Percentiles rank a stretch among this genome's conserved stretches.
These are phyloP conservation scores for Helostoma temminkii DNA, from an alignment of 2,797 vertebrate species.

Conservation along the genomic window DNA sequence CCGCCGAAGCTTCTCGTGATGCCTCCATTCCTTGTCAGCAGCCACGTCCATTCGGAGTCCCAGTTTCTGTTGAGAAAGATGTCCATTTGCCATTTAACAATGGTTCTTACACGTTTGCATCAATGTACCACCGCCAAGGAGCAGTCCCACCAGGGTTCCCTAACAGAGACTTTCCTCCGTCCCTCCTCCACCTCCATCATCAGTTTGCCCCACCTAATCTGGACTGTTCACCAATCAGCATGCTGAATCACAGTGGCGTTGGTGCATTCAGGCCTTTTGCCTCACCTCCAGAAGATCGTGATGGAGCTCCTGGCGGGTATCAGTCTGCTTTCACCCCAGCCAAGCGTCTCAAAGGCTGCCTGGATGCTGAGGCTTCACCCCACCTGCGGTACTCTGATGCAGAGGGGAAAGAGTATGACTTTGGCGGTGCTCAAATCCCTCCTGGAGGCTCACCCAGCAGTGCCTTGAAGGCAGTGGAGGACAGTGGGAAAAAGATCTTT, in stretches of 20 bases:
- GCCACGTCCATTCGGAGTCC: constrained; percentile 96
- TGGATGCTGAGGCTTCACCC: constrained; percentile 94
- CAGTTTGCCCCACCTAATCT: constrained; percentile 98
- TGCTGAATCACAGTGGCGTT: constrained; percentile 98
- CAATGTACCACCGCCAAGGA: constrained; percentile 98
- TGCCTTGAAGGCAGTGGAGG: constrained; percentile 95
- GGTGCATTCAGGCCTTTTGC: constrained; percentile 98
- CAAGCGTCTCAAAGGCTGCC: constrained; percentile 98
- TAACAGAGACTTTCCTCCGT: constrained; percentile 97
- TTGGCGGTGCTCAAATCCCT: constrained; percentile 93
- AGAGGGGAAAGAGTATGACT: constrained; percentile 99
- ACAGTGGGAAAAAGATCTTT: constrained; percentile 98
- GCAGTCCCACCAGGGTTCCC: constrained; percentile 94
- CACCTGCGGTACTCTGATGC: constrained; percentile 99
- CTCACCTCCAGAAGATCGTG: constrained; percentile 94
- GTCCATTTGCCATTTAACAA: constrained; percentile 99
- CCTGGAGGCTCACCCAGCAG: constrained; percentile 92
- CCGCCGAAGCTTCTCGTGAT: constrained; percentile 96
- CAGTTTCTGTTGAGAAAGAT: constrained; percentile 96
- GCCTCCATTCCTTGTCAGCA: constrained; percentile 98
- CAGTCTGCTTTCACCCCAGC: constrained; percentile 99
- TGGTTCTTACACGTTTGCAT: constrained; percentile 98
- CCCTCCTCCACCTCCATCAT: constrained; percentile 97
- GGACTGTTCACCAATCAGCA: constrained; percentile 98
- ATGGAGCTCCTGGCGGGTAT: constrained; percentile 91